Percentiles rank a stretch among this genome's conserved stretches.
These are phyloP conservation scores for Synanceia verrucosa DNA, from an alignment of 2,797 vertebrate species.

Conservation along the genomic window DNA sequence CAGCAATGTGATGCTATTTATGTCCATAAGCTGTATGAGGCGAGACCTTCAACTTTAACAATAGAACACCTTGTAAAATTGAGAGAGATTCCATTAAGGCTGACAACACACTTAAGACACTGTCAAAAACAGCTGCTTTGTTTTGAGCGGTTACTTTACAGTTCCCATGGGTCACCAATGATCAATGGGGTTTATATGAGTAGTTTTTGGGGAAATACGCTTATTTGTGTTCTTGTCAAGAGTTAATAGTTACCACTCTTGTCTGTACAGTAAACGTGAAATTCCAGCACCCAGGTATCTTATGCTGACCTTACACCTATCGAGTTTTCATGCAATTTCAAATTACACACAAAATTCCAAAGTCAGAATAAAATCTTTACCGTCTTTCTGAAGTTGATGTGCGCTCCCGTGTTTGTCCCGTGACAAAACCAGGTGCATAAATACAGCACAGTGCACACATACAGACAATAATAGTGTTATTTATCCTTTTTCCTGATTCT, in stretches of 20 bases:
- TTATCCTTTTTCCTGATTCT: not conserved
- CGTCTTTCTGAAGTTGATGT: too few species aligned
- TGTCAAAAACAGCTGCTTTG: not conserved
- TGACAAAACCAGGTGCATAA: not conserved
- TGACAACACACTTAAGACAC: not conserved
- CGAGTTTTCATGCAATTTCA: too few species aligned
- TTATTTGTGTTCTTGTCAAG: not conserved
- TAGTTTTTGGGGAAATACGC: not conserved
- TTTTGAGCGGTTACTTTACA: not conserved
- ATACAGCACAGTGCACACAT: not conserved
- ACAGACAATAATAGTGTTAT: not conserved
- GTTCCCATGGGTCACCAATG: too few species aligned
- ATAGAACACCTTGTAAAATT: constrained; percentile 36
- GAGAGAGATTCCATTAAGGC: not conserved
- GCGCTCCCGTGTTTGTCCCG: too few species aligned
- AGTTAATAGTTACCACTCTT: not conserved
- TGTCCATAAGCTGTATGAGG: constrained; percentile 41
- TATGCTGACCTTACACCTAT: too few species aligned
- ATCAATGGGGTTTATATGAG: too few species aligned
- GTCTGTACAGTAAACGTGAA: not conserved
- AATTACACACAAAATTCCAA: too few species aligned
- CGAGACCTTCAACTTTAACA: constrained; percentile 48
- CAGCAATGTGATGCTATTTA: constrained; percentile 66
- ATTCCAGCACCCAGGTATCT: not conserved
- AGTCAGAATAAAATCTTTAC: too few species aligned